Conservation (phyloP, 2,888 invertebrate species). For the Drosophila ochracea region DNA sequence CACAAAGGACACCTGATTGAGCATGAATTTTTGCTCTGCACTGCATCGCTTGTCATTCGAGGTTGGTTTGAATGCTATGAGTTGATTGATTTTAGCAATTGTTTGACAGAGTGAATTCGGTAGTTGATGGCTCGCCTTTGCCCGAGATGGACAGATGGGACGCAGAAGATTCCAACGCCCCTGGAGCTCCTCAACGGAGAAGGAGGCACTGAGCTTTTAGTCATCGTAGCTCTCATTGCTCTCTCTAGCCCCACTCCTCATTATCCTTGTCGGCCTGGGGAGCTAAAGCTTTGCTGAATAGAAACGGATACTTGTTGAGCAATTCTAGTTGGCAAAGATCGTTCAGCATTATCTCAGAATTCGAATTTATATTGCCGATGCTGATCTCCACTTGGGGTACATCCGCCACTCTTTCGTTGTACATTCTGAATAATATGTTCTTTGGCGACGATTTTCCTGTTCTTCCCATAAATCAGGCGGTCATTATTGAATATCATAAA, state of each 20-base stretch:
- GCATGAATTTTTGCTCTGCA: constrained; percentile 22
- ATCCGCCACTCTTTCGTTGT: background rate
- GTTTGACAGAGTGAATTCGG: constrained; percentile 49
- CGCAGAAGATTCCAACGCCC: constrained; percentile 68
- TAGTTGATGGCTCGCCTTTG: constrained; percentile 52
- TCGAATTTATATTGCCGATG: constrained; percentile 42
- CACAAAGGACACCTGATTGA: constrained; percentile 48
- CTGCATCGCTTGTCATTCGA: background rate
- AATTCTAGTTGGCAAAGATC: constrained; percentile 58
- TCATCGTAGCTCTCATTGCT: constrained; percentile 50
- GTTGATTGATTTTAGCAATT: constrained; percentile 50
- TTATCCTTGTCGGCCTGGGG: constrained; percentile 45
- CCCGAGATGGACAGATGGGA: constrained; percentile 54
- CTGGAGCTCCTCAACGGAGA: constrained; percentile 56
- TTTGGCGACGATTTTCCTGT: background rate
- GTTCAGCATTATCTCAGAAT: constrained; percentile 49
- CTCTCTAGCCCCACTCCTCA: constrained; percentile 60
- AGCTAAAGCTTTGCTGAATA: constrained; percentile 20
- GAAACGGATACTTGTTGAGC: constrained; percentile 48
- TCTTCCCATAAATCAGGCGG: background rate
- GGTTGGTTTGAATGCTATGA: background rate
- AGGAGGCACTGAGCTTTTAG: constrained; percentile 25
- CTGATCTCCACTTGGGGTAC: constrained; percentile 43
- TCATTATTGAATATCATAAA: background rate
- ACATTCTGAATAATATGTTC: background rate